Conservation (phyloP, 2,888 invertebrate genomes). For the Tiphia femorata region DNA sequence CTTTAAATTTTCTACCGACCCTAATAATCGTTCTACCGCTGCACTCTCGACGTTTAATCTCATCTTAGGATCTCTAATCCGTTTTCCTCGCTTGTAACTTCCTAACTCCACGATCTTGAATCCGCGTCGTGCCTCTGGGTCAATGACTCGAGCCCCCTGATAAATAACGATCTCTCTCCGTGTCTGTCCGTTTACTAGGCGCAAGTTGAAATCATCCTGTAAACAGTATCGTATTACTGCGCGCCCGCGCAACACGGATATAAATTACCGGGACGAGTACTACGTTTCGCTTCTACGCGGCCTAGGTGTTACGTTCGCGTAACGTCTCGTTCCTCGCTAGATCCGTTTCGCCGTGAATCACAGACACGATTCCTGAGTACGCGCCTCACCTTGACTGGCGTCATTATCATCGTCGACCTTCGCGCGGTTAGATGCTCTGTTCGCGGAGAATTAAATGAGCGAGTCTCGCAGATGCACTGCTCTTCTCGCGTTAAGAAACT, state of each 20-base stretch:
- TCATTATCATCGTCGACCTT: constrained; percentile 30
- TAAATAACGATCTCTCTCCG: not conserved
- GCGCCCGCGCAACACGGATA: not conserved
- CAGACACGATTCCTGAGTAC: constrained; percentile 16
- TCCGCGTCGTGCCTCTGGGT: too few species aligned
- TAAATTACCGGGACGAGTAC: constrained; percentile 5
- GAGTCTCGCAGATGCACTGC: too few species aligned
- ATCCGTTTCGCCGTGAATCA: constrained; percentile 24
- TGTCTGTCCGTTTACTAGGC: not conserved
- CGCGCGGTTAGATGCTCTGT: constrained; percentile 18
- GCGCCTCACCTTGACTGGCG: constrained; percentile 29
- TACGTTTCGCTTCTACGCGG: constrained; percentile 2
- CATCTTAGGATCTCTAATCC: too few species aligned
- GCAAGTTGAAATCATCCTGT: not conserved
- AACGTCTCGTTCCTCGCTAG: not conserved
- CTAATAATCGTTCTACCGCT: too few species aligned
- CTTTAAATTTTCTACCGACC: too few species aligned
- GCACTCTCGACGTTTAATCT: too few species aligned
- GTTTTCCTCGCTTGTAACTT: too few species aligned
- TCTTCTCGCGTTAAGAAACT: too few species aligned
- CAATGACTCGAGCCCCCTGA: too few species aligned
- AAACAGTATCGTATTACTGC: not conserved
- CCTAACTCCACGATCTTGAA: too few species aligned
- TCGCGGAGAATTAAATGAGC: too few species aligned
- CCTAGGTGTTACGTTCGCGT: constrained; percentile 14